Percentiles rank a stretch among this genome's conserved stretches.
These are phyloP conservation scores for Drosophila lacteicornis DNA, from an alignment of 1,140 invertebrate species.

Conservation along the genomic window DNA sequence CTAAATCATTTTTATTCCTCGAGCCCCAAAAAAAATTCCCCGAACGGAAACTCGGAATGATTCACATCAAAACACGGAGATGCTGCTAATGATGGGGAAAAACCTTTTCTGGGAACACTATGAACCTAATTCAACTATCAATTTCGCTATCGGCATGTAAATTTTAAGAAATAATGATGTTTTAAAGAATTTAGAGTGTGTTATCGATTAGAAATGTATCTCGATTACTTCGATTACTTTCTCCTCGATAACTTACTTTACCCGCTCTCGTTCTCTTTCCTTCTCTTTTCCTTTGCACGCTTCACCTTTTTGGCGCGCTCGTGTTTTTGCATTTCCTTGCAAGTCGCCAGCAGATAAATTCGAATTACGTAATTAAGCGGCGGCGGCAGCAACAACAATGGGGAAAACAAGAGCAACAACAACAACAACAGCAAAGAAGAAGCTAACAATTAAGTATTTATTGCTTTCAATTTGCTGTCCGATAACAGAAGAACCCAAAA, in stretches of 20 bases:
- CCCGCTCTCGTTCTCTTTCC: constrained; percentile 2
- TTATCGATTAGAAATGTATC: background rate
- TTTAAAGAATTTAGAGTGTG: background rate
- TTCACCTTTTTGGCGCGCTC: constrained; percentile 17
- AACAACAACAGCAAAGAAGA: constrained; percentile 12
- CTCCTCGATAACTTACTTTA: background rate
- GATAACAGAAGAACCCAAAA: constrained; percentile 56
- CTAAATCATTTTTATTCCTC: background rate
- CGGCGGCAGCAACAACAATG: constrained; percentile 3
- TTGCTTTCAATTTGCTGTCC: constrained; percentile 75
- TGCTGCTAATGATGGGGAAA: constrained; percentile 4
- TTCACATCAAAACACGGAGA: constrained; percentile 3
- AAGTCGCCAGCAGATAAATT: constrained; percentile 60
- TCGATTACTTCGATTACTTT: background rate
- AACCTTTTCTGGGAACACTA: background rate
- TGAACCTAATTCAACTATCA: too few species aligned
- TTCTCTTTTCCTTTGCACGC: constrained; percentile 10
- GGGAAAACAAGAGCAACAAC: constrained; percentile 3
- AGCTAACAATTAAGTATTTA: constrained; percentile 78
- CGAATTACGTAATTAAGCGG: constrained; percentile 75
- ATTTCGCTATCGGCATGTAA: too few species aligned
- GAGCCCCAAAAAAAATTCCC: constrained; percentile 1
- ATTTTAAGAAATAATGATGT: background rate
- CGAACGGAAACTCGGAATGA: constrained; percentile 5
- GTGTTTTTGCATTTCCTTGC: constrained; percentile 40